Evolutionary conservation across 2,888 invertebrate genomes (phyloP).

Genomic region (Coelopa pilipes): DNA sequence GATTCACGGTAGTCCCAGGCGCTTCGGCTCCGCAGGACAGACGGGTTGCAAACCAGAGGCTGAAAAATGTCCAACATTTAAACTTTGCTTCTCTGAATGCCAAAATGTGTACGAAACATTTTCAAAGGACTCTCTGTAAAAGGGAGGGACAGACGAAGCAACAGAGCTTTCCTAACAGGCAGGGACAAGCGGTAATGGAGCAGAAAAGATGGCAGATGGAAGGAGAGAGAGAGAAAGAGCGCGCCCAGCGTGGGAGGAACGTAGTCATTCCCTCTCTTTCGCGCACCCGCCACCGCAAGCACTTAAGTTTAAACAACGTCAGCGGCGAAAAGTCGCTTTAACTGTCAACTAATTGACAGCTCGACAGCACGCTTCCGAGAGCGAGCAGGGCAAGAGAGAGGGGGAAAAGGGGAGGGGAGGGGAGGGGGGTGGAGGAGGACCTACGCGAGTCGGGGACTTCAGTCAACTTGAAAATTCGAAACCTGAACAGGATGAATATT

Average conservation of each 20-base stretch:
- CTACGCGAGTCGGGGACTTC: neutral
- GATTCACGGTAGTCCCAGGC: neutral
- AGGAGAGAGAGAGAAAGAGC: neutral
- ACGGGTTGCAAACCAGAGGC: neutral
- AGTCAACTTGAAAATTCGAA: constrained; percentile 6
- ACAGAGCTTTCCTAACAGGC: no score
- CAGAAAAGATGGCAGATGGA: no score
- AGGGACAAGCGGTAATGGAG: no score
- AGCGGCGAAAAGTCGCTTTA: neutral
- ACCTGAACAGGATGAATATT: neutral
- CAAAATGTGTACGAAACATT: neutral
- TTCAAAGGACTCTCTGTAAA: neutral
- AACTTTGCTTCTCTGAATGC: neutral
- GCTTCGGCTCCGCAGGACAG: neutral
- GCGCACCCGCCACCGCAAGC: neutral
- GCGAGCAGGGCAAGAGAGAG: no score
- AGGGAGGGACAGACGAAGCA: no score
- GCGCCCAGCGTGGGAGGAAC: neutral
- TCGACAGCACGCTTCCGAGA: constrained; percentile 3
- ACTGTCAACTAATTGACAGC: constrained; percentile 32
- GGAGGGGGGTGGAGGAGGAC: no score
- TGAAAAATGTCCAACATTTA: neutral
- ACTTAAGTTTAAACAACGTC: no score
- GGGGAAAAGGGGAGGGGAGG: neutral
- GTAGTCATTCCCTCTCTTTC: neutral